Evolutionary conservation across 2,888 invertebrate species (phyloP).

Genomic region (Incurvaria masculella): DNA sequence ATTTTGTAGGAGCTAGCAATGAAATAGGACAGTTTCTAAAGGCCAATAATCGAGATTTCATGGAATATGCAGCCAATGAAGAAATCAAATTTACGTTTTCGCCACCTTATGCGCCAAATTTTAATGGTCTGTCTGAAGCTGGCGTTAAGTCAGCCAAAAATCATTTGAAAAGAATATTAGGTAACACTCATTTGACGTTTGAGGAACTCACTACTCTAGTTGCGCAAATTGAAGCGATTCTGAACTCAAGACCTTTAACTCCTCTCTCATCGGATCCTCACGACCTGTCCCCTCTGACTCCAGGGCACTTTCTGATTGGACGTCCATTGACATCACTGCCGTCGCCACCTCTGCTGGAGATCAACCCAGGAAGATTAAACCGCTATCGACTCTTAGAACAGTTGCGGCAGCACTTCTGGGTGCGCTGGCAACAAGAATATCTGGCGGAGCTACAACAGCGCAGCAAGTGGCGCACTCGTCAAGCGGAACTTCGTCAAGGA

Average conservation of each 20-base stretch:
- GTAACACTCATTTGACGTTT: slow-evolving; percentile 10
- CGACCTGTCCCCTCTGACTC: slow-evolving; percentile 20
- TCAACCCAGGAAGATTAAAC: not conserved
- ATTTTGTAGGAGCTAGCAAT: slow-evolving; percentile 19
- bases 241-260: slow-evolving; percentile 20
- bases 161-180: slow-evolving; percentile 11
- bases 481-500: no score
- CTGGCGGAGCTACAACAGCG: slow-evolving; percentile 7
- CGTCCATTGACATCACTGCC: slow-evolving; percentile 11
- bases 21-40: slow-evolving; percentile 16
- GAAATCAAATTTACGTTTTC: slow-evolving; percentile 15
- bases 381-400: slow-evolving; percentile 14
- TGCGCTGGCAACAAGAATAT: slow-evolving; percentile 11
- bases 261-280: slow-evolving; percentile 17
- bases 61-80: slow-evolving; percentile 18
- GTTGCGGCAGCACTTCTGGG: slow-evolving; percentile 7
- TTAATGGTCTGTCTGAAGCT: slow-evolving; percentile 14
- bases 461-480: no score
- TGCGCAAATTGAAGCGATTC: slow-evolving; percentile 16
- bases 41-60: slow-evolving; percentile 5
- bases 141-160: slow-evolving; percentile 10
- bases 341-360: not conserved
- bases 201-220: slow-evolving; percentile 16
- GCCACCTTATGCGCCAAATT: slow-evolving; percentile 12
- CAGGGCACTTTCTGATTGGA: slow-evolving; percentile 23